phyloP scores from a whole-genome alignment of 1,140 invertebrate genomes.

The Hyles euphorbiae region DNA sequence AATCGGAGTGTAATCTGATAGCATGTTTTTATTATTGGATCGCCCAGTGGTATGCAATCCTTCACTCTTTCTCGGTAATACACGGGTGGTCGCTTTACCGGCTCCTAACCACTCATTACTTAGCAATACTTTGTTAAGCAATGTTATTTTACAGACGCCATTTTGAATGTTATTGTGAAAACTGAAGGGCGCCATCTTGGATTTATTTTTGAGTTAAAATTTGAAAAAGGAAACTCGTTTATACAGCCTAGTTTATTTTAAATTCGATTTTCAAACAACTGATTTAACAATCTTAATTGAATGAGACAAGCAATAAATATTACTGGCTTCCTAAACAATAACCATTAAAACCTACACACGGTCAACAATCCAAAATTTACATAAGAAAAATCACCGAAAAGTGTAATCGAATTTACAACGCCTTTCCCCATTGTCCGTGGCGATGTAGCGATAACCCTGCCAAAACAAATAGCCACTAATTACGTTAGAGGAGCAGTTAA shows the following conservation, averaged over 20 bases:
- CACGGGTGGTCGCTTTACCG: slow-evolving; percentile 19
- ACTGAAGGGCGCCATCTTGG: neutral
- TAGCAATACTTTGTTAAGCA: neutral
- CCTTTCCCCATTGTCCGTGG: slow-evolving; percentile 55
- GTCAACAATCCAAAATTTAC: slow-evolving; percentile 19
- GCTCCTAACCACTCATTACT: neutral
- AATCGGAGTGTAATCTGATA: slow-evolving; percentile 6
- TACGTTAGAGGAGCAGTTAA: slow-evolving; percentile 55
- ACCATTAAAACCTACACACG: neutral
- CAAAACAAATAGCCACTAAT: slow-evolving; percentile 67
- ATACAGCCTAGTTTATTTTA: too few species aligned
- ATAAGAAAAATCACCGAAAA: slow-evolving; percentile 35
- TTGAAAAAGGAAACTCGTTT: neutral
- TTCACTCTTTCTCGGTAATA: slow-evolving; percentile 16
- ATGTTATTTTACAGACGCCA: neutral
- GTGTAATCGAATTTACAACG: slow-evolving; percentile 40
- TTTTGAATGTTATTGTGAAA: neutral
- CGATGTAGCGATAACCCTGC: slow-evolving; percentile 37
- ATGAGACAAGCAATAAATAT: neutral
- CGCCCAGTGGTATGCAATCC: too few species aligned
- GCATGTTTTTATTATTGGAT: too few species aligned
- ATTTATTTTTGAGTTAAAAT: neutral
- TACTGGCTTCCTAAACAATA: neutral
- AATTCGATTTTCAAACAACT: too few species aligned
- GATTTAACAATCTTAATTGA: too few species aligned